A percentile compares a stretch with the other conserved stretches of the same genome.
phyloP scores from a whole-genome alignment of 2,888 invertebrate genomes.

The Patella pellucida region DNA sequence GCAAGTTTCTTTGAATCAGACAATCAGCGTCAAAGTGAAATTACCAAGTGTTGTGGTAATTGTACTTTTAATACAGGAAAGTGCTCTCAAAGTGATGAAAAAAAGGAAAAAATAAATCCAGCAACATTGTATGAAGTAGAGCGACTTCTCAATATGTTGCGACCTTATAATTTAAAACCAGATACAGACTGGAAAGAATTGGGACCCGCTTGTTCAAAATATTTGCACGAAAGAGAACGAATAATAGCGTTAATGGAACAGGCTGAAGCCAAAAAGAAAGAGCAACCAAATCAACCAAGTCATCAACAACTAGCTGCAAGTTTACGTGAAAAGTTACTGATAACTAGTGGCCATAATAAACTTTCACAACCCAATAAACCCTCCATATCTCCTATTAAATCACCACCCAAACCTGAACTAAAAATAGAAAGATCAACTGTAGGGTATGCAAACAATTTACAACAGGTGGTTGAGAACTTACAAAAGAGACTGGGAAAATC shows the following conservation, averaged over 20 bases:
- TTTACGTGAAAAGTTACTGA: neutral
- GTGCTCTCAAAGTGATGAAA: slow-evolving; percentile 25
- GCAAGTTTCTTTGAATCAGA: slow-evolving; percentile 46
- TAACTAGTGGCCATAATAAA: neutral
- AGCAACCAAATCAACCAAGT: neutral
- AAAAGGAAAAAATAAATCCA: slow-evolving; percentile 45
- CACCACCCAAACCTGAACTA: neutral
- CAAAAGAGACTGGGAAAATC: neutral
- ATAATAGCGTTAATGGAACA: neutral
- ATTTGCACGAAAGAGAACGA: slow-evolving; percentile 35
- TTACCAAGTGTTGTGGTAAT: slow-evolving; percentile 36
- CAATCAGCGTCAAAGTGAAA: slow-evolving; percentile 28
- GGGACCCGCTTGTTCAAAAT: slow-evolving; percentile 51
- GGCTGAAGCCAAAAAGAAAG: slow-evolving; percentile 6
- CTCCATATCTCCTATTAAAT: neutral
- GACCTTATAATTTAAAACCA: slow-evolving; percentile 58
- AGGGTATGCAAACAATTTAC: neutral
- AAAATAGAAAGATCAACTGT: neutral
- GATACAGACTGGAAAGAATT: slow-evolving; percentile 50
- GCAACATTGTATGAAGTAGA: slow-evolving; percentile 62
- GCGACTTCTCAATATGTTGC: slow-evolving; percentile 52
- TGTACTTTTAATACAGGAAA: slow-evolving; percentile 24
- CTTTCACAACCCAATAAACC: neutral
- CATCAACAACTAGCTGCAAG: neutral
- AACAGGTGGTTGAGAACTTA: neutral